A percentile compares a stretch with the other conserved stretches of the same genome.
Conservation (phyloP, 92 coral and sea anemone species). For the Zoanthus solanderi region DNA sequence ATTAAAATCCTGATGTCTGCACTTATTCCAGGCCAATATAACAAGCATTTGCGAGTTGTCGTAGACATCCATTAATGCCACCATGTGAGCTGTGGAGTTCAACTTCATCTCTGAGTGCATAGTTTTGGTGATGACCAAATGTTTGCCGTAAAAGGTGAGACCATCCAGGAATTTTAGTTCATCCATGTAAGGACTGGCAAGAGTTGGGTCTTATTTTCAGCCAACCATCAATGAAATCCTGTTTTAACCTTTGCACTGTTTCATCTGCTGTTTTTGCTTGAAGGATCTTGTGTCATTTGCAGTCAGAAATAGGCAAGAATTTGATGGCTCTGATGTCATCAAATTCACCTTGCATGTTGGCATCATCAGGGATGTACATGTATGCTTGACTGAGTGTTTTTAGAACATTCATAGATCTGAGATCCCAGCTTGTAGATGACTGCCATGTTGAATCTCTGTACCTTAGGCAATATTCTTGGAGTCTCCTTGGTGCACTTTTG, state of each 20-base stretch:
- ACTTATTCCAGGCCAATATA: conserved; percentile 43
- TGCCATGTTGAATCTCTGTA: not conserved
- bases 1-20: not conserved
- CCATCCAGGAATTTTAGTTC: conserved; percentile 37
- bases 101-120: conserved; percentile 22
- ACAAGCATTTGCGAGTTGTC: conserved; percentile 33
- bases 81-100: conserved; percentile 43
- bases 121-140: not conserved
- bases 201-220: conserved; percentile 21
- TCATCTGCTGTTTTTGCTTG: not conserved
- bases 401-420: not conserved
- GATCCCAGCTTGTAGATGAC: conserved; percentile 13
- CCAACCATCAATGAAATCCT: conserved; percentile 46
- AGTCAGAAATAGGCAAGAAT: conserved; percentile 9
- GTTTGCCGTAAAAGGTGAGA: conserved; percentile 29
- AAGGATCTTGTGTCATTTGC: not conserved
- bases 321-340: conserved; percentile 4
- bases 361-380: not conserved
- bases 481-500: conserved; percentile 27
- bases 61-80: conserved; percentile 51
- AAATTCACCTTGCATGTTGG: not conserved
- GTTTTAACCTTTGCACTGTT: conserved; percentile 42
- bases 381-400: not conserved
- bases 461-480: conserved; percentile 8
- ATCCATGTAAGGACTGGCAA: conserved; percentile 33